Conservation (phyloP, 2,888 invertebrate species). For the Gasteruption jaculator region DNA sequence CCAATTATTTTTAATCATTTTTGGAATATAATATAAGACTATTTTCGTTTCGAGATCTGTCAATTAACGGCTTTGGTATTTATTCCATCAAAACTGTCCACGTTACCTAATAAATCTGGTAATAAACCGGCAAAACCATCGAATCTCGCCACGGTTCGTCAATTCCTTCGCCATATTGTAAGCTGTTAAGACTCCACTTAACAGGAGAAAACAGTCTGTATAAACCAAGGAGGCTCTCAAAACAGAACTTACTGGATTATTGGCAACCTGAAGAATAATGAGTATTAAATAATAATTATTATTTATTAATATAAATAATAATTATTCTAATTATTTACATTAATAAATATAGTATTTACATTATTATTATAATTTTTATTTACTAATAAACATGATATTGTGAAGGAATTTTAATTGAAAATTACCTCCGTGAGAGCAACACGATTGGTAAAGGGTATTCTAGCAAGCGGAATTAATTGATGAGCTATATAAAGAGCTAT, state of each 20-base stretch:
- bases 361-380: not conserved
- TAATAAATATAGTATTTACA: not conserved
- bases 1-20: too few species aligned
- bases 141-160: slow-evolving; percentile 55
- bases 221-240: slow-evolving; percentile 63
- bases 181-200: slow-evolving; percentile 64
- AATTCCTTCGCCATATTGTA: slow-evolving; percentile 59
- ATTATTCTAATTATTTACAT: not conserved
- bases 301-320: too few species aligned
- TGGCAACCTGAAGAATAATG: slow-evolving; percentile 51
- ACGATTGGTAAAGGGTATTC: slow-evolving; percentile 63
- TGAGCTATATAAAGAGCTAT: slow-evolving; percentile 63
- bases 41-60: not conserved
- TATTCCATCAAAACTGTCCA: too few species aligned
- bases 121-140: slow-evolving; percentile 57
- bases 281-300: too few species aligned
- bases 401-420: not conserved
- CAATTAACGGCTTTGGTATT: not conserved
- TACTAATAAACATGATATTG: too few species aligned
- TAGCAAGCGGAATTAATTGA: slow-evolving; percentile 63
- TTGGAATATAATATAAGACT: too few species aligned
- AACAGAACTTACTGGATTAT: slow-evolving; percentile 59
- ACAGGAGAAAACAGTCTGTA: slow-evolving; percentile 64
- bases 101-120: slow-evolving; percentile 63
- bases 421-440: slow-evolving; percentile 58